phyloP scores from a whole-genome alignment of 2,797 vertebrate species.

The Centroberyx gerrardi region DNA sequence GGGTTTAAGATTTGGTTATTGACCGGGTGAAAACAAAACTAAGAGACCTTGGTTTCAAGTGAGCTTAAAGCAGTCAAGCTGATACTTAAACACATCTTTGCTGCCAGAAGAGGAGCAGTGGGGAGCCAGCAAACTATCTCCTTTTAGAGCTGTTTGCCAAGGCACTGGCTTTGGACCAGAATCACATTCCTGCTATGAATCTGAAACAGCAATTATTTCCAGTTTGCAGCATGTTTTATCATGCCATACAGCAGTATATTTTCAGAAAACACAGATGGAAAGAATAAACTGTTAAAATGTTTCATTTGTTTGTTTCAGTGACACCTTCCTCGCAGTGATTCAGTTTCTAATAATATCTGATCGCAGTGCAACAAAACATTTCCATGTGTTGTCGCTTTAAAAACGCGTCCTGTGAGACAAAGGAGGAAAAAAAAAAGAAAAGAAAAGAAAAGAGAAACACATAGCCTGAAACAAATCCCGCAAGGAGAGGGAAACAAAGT shows the following conservation, averaged over 20 bases:
- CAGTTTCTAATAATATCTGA: conserved; percentile 54
- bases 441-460: too few relatives aligned
- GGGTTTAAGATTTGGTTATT: conserved; percentile 57
- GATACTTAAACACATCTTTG: conserved; percentile 63
- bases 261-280: conserved; percentile 76
- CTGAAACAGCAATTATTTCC: conserved; percentile 68
- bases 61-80: conserved; percentile 67
- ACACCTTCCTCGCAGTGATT: conserved; percentile 59
- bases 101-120: conserved; percentile 63
- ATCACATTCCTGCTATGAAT: conserved; percentile 58
- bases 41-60: conserved; percentile 69
- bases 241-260: conserved; percentile 45
- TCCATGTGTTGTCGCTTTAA: not conserved
- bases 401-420: not conserved
- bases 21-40: conserved; percentile 59
- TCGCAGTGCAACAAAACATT: conserved; percentile 45
- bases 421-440: not conserved
- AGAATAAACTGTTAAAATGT: conserved; percentile 59
- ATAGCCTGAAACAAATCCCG: conserved; percentile 31
- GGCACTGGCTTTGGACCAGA: conserved; percentile 61
- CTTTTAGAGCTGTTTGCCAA: conserved; percentile 68
- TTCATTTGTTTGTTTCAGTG: conserved; percentile 61
- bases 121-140: conserved; percentile 68
- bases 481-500: conserved; percentile 35
- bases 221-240: conserved; percentile 51